These are phyloP conservation scores for Eucidaris tribuloides DNA, from an alignment of 35 echinoderm and acorn worm species.

Conservation along the genomic window DNA sequence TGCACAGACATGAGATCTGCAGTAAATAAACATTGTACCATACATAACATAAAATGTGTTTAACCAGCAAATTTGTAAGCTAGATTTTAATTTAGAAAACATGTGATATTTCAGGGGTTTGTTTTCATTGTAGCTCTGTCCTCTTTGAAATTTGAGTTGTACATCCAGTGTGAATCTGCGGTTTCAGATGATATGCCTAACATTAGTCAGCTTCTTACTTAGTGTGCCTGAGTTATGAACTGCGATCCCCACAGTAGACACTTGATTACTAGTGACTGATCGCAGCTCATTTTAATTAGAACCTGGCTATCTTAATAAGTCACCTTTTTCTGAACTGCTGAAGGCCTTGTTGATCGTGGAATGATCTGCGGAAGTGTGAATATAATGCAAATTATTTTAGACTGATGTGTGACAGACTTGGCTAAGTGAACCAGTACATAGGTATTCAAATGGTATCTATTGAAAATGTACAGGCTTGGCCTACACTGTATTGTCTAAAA, in stretches of 20 bases:
- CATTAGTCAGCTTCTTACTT: neutral
- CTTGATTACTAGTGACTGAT: slow-evolving; percentile 21
- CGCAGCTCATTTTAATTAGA: slow-evolving; percentile 22
- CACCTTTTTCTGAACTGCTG: slow-evolving; percentile 19
- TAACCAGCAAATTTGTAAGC: neutral
- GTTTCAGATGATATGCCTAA: neutral
- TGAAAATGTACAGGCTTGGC: neutral
- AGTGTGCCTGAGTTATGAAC: neutral
- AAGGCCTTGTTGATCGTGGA: neutral
- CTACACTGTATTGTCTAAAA: neutral
- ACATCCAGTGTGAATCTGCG: neutral
- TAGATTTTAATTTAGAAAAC: neutral
- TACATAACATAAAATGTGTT: too few relatives aligned
- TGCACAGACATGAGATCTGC: too few relatives aligned
- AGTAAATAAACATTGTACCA: too few relatives aligned
- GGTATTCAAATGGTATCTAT: neutral
- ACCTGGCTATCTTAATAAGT: slow-evolving; percentile 21
- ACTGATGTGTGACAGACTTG: neutral
- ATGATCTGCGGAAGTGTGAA: neutral
- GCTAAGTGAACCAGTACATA: neutral
- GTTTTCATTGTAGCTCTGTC: neutral
- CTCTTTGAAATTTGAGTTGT: neutral
- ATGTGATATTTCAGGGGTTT: neutral
- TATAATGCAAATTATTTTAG: neutral
- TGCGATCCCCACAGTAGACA: neutral